These are phyloP conservation scores for Blera fallax DNA, from an alignment of 2,888 invertebrate species.

Conservation along the genomic window DNA sequence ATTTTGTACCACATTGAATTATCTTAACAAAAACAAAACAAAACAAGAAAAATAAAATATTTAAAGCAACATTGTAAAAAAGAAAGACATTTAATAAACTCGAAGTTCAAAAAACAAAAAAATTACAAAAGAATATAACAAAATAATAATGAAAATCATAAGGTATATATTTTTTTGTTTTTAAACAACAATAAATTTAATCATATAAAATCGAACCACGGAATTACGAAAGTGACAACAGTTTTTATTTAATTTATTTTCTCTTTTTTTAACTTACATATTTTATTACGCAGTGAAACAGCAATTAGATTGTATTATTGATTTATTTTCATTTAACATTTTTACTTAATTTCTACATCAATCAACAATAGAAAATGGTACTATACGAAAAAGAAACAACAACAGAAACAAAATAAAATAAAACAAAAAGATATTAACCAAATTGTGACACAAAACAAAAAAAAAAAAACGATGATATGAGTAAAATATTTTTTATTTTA, in stretches of 20 bases:
- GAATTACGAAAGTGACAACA: slow-evolving; percentile 49
- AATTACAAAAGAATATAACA: slow-evolving; percentile 21
- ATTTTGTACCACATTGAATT: slow-evolving; percentile 68
- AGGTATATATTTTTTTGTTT: slow-evolving; percentile 31
- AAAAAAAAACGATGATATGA: slow-evolving; percentile 67
- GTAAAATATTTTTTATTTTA: slow-evolving; percentile 74
- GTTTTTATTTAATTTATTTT: slow-evolving; percentile 28
- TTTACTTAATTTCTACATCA: slow-evolving; percentile 63
- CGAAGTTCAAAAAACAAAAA: slow-evolving; percentile 64
- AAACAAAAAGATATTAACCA: slow-evolving; percentile 51
- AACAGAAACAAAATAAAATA: slow-evolving; percentile 8
- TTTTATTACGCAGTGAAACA: neutral
- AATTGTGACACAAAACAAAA: slow-evolving; percentile 66
- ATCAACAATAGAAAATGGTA: slow-evolving; percentile 68
- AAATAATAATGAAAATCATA: slow-evolving; percentile 32
- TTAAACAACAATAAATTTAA: slow-evolving; percentile 37
- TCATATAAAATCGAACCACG: slow-evolving; percentile 48
- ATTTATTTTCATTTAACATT: slow-evolving; percentile 37
- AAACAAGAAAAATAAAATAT: slow-evolving; percentile 9
- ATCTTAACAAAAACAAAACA: slow-evolving; percentile 18
- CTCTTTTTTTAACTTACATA: neutral
- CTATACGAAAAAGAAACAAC: slow-evolving; percentile 51
- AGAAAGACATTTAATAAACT: slow-evolving; percentile 41
- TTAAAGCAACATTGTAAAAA: slow-evolving; percentile 47
- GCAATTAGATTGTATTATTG: slow-evolving; percentile 22